Base-by-base conservation (phyloP, 1,140 invertebrate genomes). In the Chironomus striatipennis region DNA sequence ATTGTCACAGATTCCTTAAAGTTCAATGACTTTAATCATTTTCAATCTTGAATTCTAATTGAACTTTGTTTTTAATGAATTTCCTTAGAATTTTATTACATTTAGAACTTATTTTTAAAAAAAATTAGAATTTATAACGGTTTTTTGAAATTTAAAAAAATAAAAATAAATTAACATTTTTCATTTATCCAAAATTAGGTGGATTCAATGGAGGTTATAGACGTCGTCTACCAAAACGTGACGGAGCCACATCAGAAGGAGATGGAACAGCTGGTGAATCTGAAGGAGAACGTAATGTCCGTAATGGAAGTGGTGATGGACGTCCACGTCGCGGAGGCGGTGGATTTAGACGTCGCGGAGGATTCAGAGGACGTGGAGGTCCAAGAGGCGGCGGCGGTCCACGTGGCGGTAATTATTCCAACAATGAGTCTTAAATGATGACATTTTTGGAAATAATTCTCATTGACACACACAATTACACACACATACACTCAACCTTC, bases 271-370 rank as follows among this genome's bases (percentile, higher is more conserved):
- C 65, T 70, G 65, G 65, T 17, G 65, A 70, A 20, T 70, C 65
- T 70, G 65, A 70, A 70, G 65, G 81, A 73, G 81, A 79, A 18
- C 78, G 81, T 74, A 80, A 34, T 34, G 24, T 34, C 24, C 24
- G 24, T 34, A 34, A 80, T 18, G 81, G 81, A 43, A 81, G 79
- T 74, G 76, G 76, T 65, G 76, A 77, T 74, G 78, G 77, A 73
- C 74, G 73, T 75, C 74, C 65, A 34, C 47, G 80, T 73, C 84
- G 84, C 74, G 82, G 85, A 34, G 83, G 85, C 75, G 84, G 85
- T 74, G 83, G 86, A 57, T 85, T 86, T 76, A 85, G 89, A 77
- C 86, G 89, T 77, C 86, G 85, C 79, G 86, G 87, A 75, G 86
- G 87, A 74, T 86, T 86, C 75, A 82, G 86, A 77, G 84, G 85